These are phyloP conservation scores for Vespertilio murinus DNA, from an alignment of 2,797 vertebrate genomes.

Conservation along the genomic window DNA sequence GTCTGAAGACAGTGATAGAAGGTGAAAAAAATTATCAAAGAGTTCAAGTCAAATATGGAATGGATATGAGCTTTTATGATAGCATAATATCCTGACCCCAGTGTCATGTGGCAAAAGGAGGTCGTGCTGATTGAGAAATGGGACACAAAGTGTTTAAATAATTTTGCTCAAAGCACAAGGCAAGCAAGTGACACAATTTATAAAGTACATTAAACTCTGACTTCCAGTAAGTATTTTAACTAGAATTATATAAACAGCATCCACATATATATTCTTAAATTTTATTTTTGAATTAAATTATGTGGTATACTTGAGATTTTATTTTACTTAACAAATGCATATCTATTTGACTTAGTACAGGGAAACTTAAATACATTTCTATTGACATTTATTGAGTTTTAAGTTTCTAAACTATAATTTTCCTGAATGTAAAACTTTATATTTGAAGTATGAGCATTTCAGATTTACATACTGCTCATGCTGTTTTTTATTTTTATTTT, in stretches of 20 bases:
- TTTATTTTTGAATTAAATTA: background rate
- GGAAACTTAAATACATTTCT: background rate
- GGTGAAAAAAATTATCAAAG: background rate
- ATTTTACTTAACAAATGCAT: background rate
- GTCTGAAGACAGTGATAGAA: background rate
- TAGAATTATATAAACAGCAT: background rate
- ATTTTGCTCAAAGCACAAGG: background rate
- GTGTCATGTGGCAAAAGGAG: background rate
- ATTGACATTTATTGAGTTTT: background rate
- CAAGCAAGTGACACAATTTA: background rate
- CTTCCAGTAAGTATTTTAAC: background rate
- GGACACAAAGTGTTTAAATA: background rate
- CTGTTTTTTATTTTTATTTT: background rate
- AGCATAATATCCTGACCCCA: background rate
- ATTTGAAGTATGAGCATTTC: background rate
- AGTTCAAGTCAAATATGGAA: background rate
- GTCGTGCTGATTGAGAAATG: constrained; percentile 1
- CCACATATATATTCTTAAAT: background rate
- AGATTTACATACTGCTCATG: background rate
- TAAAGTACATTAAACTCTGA: background rate
- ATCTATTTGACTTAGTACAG: background rate
- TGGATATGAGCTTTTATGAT: background rate
- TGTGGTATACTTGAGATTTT: background rate
- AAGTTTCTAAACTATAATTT: background rate
- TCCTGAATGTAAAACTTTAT: background rate